phyloP scores from a whole-genome alignment of 2,113 vertebrate genomes.

The Oostethus manadensis region DNA sequence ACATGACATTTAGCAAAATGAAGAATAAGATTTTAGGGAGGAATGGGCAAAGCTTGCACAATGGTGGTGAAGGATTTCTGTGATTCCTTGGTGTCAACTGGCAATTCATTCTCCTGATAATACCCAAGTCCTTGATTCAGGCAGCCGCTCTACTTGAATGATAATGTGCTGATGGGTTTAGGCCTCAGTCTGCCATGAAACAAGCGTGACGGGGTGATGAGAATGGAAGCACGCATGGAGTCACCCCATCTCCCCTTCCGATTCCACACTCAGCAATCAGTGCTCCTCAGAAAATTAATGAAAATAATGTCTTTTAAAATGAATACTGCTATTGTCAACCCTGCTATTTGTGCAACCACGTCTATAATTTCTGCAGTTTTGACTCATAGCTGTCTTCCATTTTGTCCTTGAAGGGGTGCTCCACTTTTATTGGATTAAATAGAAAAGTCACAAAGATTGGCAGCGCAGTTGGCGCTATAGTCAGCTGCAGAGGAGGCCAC shows the following conservation, averaged over 20 bases:
- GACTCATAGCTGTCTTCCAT: slow-evolving; percentile 33
- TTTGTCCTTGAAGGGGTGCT: slow-evolving; percentile 39
- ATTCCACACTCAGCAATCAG: slow-evolving; percentile 39
- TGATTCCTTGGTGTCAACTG: slow-evolving; percentile 44
- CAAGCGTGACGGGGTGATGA: slow-evolving; percentile 46
- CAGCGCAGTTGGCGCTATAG: slow-evolving; percentile 1
- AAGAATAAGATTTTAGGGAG: background rate
- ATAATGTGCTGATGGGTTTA: slow-evolving; percentile 55
- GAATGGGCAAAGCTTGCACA: slow-evolving; percentile 13
- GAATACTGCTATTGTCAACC: slow-evolving; percentile 36
- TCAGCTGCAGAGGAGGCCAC: slow-evolving; percentile 18
- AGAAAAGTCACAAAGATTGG: slow-evolving; percentile 39
- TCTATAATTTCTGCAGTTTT: slow-evolving; percentile 36
- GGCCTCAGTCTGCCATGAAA: slow-evolving; percentile 53
- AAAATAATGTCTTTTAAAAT: slow-evolving; percentile 46
- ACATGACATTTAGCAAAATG: background rate
- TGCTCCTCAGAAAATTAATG: slow-evolving; percentile 42
- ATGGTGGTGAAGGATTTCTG: slow-evolving; percentile 33
- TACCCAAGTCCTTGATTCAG: slow-evolving; percentile 58
- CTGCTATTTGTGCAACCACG: slow-evolving; percentile 26
- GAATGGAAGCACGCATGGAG: slow-evolving; percentile 34
- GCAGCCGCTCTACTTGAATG: slow-evolving; percentile 54
- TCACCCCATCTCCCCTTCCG: slow-evolving; percentile 14
- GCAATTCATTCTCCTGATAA: slow-evolving; percentile 54
- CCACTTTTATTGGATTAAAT: slow-evolving; percentile 45